Base-by-base conservation (phyloP, 2,113 vertebrate species). In the Rhinoderma darwinii region DNA sequence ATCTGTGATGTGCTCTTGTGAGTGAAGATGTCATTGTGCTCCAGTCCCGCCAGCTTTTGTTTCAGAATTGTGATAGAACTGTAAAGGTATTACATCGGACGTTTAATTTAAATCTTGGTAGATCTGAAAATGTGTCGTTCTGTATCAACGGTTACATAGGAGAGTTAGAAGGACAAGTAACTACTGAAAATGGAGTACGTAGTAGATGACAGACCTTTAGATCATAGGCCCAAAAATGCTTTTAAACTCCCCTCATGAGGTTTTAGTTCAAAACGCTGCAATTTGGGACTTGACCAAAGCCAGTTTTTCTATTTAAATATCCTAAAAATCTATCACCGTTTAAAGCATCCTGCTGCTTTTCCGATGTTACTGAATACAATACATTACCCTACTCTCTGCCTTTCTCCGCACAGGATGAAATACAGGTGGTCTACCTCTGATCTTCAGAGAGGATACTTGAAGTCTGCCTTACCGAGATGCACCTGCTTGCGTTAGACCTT, bases 11-110 rank as follows among this genome's bases (percentile, higher is more conserved):
- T 95, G 91, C 91, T 92, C 92, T 93, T 90, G 93, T 94, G 93
- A 93, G 92, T 95, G 93, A 92, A 92, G 92, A 93, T 92, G 92
- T 95, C 89, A 91, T 95, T 90, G 92, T 94, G 92, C 92, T 89
- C 92, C 93, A 91, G 92, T 93, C 92, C 92, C 89, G n/a, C 92
- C 91, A 90, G 43, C 89, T 87, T 88, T 82, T 90, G 76, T 89
- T 93, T 91, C 89, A 84, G 92, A 92, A 93, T 88, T 88, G 92
- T 93, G 93, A 94, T 89, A 91, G 93, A 92, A 91, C 88, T 93
- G 90, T 92, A 93, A 95, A 92, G 94, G 93, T 93, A 88, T 91
- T 90, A 90, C 66, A 84, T 88, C 44, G 54, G n/a, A 70, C 22
- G 25, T 75, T 75, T 87, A 61, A 17, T 87, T 87, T 82, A 32